Conservation (phyloP, 1,140 invertebrate genomes). For the Drosophila dunni region DNA sequence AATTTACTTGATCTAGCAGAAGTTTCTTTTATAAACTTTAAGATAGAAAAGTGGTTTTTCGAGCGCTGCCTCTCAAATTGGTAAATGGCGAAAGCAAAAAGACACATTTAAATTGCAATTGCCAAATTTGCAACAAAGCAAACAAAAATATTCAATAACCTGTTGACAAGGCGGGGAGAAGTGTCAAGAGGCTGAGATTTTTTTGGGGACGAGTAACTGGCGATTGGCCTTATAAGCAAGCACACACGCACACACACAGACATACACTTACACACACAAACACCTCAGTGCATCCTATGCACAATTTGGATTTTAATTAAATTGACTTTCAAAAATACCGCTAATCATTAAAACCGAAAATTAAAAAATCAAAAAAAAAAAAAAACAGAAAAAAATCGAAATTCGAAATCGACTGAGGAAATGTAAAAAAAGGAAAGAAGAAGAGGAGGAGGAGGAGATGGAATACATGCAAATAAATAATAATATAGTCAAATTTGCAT, state of each 20-base stretch:
- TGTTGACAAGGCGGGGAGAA: neutral
- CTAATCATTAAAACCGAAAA: slow-evolving; percentile 69
- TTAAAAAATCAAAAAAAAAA: slow-evolving; percentile 31
- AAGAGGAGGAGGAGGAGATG: slow-evolving; percentile 13
- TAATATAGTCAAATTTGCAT: slow-evolving; percentile 48
- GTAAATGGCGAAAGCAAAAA: slow-evolving; percentile 15
- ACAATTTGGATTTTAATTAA: slow-evolving; percentile 71
- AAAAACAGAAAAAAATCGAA: slow-evolving; percentile 3
- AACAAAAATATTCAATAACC: slow-evolving; percentile 33
- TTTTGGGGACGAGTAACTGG: slow-evolving; percentile 20
- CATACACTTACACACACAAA: too few species aligned
- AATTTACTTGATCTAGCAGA: neutral
- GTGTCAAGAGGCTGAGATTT: neutral
- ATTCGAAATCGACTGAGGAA: slow-evolving; percentile 17
- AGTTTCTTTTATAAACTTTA: too few species aligned
- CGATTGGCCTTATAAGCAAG: slow-evolving; percentile 50
- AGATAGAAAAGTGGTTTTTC: too few species aligned
- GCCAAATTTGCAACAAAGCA: slow-evolving; percentile 27
- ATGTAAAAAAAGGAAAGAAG: neutral
- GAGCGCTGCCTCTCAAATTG: neutral
- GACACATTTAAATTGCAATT: slow-evolving; percentile 38
- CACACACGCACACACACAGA: too few species aligned
- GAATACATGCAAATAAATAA: slow-evolving; percentile 48
- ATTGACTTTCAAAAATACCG: slow-evolving; percentile 82
- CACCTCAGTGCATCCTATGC: slow-evolving; percentile 49